Evolutionary conservation across 2,888 invertebrate genomes (phyloP).

Genomic region (Pyrocoelia pectoralis): DNA sequence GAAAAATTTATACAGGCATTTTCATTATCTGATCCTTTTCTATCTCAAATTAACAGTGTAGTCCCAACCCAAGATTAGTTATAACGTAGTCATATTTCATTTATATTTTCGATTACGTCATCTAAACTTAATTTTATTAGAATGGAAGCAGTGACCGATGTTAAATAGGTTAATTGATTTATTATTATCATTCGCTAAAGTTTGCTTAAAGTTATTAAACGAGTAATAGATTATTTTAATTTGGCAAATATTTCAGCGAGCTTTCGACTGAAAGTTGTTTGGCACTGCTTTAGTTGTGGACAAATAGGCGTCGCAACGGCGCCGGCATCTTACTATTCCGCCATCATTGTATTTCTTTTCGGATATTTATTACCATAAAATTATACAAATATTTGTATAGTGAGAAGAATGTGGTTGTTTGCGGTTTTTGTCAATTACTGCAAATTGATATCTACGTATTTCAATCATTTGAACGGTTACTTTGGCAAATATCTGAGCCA

Average conservation of each 20-base stretch:
- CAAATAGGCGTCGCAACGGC: neutral
- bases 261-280: neutral
- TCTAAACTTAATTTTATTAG: too few relatives aligned
- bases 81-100: too few relatives aligned
- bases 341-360: neutral
- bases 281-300: neutral
- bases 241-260: neutral
- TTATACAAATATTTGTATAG: neutral
- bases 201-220: too few relatives aligned
- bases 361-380: neutral
- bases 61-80: too few relatives aligned
- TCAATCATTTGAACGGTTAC: conserved; percentile 3
- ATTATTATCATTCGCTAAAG: too few relatives aligned
- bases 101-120: too few relatives aligned
- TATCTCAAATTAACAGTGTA: too few relatives aligned
- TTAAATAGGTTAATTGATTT: too few relatives aligned
- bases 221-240: neutral
- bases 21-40: too few relatives aligned
- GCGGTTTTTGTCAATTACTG: neutral
- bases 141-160: too few relatives aligned
- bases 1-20: too few relatives aligned
- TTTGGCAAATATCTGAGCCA: conserved; percentile 24
- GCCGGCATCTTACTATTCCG: neutral
- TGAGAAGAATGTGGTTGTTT: too few relatives aligned
- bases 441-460: neutral